Base-by-base conservation (phyloP, 2,113 vertebrate species). In the Herpetotheres cachinnans region DNA sequence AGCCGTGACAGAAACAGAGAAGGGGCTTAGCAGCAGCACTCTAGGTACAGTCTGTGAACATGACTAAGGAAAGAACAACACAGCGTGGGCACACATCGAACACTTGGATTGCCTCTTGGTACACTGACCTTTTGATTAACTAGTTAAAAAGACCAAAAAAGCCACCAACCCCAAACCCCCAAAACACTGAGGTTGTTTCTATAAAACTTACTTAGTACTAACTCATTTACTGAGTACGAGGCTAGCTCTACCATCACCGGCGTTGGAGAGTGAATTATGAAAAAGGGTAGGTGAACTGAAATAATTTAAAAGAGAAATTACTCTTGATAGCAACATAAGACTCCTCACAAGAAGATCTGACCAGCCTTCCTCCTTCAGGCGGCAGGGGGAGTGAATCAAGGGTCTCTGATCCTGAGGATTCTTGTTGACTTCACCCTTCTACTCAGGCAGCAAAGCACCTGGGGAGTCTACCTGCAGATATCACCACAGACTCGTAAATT, bases 141-240 rank as follows among this genome's bases (percentile, higher is more conserved):
- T 15, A 82, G n/a, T 47, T 89, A 36, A 52, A 82, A 46, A 70
- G 30, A 50, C 5, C 1, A 69, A 76, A 56, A 47, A 24, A 86
- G 2, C 13, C 22, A n/a, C n/a, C 27, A 52, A 6, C 0, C 14
- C 3, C 25, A 24, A 15, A 7, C 27, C 21, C 32, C 16, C 27
- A 16, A 63, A 76, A 49, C 27, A 63, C 17, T 42, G 36, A 83
- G 18, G 38, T 29, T 4, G 16, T 36, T 78, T 88, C 67, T 62
- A 10, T 34, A 54, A 81, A 89, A 36, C 11, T 25, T 4, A 74
- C 66, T 85, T 34, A 80, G 62, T 83, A 62, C 47, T 58, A 77
- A 61, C 8, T 76, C 38, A 72, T 50, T 78, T 78, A 32, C 27
- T 38, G 26, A 77, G n/a, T 52, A 54, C 20, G 54, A 59, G 11